phyloP scores from a whole-genome alignment of 2,797 vertebrate genomes.

The Prionace glauca region DNA sequence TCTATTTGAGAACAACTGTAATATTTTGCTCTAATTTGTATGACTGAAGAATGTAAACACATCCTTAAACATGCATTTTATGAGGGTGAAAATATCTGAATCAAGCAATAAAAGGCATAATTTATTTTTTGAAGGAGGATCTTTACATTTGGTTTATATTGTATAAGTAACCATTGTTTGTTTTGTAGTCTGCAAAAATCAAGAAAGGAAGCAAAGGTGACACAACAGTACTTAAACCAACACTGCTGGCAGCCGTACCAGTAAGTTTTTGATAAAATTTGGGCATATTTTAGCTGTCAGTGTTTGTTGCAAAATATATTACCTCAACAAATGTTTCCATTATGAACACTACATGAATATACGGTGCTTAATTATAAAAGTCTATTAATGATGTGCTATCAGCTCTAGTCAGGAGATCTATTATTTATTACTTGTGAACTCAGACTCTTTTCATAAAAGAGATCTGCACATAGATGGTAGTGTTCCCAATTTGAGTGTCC shows the following conservation, averaged over 20 bases:
- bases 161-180: slow-evolving; percentile 26
- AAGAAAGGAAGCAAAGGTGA: slow-evolving; percentile 93
- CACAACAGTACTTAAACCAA: slow-evolving; percentile 75
- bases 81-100: not conserved
- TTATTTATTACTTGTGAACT: not conserved
- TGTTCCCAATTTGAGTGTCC: not conserved
- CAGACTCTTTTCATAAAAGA: not conserved
- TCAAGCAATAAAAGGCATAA: not conserved
- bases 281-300: not conserved
- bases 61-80: not conserved
- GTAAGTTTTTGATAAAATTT: slow-evolving; percentile 58
- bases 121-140: slow-evolving; percentile 10
- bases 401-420: not conserved
- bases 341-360: not conserved
- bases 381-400: not conserved
- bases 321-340: not conserved
- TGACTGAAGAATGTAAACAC: not conserved
- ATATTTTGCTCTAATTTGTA: not conserved
- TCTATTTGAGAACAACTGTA: not conserved
- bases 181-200: slow-evolving; percentile 82
- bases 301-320: too few species aligned
- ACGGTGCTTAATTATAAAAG: not conserved
- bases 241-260: slow-evolving; percentile 90
- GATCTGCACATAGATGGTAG: not conserved
- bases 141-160: not conserved